Conservation (phyloP, 2,888 invertebrate genomes). For the Branchellion lobata region DNA sequence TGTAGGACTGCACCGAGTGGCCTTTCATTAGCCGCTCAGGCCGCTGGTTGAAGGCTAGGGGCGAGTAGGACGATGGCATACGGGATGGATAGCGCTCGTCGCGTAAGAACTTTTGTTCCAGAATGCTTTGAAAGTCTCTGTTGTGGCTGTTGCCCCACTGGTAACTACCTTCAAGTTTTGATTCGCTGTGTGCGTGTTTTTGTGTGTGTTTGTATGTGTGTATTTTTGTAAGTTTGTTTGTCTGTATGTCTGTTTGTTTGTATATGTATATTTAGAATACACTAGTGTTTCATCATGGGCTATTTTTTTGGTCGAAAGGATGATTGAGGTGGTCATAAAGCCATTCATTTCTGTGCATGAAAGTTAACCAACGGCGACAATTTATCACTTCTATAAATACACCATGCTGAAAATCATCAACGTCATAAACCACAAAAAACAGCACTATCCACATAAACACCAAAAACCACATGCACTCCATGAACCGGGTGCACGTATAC, state of each 20-base stretch:
- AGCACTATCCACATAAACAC: too few relatives aligned
- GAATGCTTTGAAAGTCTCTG: background rate
- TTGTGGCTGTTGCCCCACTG: background rate
- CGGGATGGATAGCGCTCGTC: conserved; percentile 45
- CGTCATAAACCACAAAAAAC: too few relatives aligned
- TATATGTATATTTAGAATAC: background rate
- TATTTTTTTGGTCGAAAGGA: background rate
- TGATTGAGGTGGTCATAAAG: background rate
- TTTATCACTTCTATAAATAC: too few relatives aligned
- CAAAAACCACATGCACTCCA: too few relatives aligned
- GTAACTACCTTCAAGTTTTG: conserved; percentile 1
- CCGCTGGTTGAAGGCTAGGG: conserved; percentile 43
- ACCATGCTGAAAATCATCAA: too few relatives aligned
- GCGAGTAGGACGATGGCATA: conserved; percentile 39
- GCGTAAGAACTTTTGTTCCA: conserved; percentile 23
- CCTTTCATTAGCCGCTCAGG: conserved; percentile 37
- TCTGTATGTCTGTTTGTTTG: too few relatives aligned
- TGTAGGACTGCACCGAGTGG: background rate
- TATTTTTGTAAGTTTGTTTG: too few relatives aligned
- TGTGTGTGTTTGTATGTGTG: too few relatives aligned
- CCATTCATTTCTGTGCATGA: background rate
- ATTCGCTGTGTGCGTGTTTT: background rate
- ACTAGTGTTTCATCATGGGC: background rate
- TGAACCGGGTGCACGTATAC: too few relatives aligned
- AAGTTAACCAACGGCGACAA: too few relatives aligned